Conservation (phyloP, 2,888 invertebrate species). For the Rhagium mordax region DNA sequence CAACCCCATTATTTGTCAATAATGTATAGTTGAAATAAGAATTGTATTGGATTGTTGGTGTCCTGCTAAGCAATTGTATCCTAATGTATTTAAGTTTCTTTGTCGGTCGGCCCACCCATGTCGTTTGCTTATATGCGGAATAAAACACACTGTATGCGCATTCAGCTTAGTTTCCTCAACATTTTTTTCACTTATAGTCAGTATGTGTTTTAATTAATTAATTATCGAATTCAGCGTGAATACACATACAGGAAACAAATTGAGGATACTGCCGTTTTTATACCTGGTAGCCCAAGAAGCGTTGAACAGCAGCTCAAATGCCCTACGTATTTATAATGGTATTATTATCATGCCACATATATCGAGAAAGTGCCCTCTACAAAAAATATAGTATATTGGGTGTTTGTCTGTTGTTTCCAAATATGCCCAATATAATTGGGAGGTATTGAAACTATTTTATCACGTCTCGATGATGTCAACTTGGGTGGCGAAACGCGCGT, state of each 20-base stretch:
- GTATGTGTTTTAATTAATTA: background rate
- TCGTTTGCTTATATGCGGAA: constrained; percentile 45
- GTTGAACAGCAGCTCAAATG: background rate
- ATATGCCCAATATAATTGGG: no score
- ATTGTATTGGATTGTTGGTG: constrained; percentile 54
- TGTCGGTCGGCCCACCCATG: constrained; percentile 66
- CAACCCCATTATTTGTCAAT: constrained; percentile 64
- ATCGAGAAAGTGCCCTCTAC: no score
- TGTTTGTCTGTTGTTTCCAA: no score
- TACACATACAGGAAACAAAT: background rate
- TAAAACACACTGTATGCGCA: constrained; percentile 40
- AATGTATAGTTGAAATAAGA: constrained; percentile 61
- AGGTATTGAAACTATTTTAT: no score
- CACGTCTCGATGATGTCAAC: no score
- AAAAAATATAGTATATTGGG: no score
- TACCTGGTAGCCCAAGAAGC: no score
- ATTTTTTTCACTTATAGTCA: constrained; percentile 32
- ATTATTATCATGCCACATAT: background rate
- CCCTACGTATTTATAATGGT: background rate
- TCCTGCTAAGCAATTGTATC: constrained; percentile 66
- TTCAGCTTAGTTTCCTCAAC: constrained; percentile 31
- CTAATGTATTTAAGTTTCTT: constrained; percentile 67
- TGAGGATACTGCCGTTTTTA: background rate
- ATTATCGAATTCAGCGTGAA: background rate
- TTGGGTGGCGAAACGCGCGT: no score